phyloP scores from a whole-genome alignment of 2,888 invertebrate species.

The Macaria liturata region DNA sequence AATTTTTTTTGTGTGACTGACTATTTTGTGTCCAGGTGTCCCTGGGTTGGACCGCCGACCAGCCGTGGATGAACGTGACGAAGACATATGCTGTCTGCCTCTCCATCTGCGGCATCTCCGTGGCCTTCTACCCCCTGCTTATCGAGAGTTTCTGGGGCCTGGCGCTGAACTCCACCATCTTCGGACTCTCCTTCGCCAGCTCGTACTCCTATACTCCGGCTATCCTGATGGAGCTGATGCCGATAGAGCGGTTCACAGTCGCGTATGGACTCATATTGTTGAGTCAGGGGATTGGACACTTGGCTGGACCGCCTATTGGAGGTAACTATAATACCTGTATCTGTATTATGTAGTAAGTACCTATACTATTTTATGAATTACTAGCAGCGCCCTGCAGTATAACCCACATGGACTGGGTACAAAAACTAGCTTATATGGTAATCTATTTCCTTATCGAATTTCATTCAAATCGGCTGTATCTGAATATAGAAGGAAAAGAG shows the following conservation, averaged over 20 bases:
- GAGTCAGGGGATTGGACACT: conserved; percentile 96
- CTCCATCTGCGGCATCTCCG: conserved; percentile 85
- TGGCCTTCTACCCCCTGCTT: conserved; percentile 83
- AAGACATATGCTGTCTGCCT: conserved; percentile 92
- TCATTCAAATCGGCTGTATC: too few relatives aligned
- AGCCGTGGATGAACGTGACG: conserved; percentile 91
- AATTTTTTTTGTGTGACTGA: too few relatives aligned
- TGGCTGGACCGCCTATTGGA: conserved; percentile 95
- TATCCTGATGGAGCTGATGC: conserved; percentile 94
- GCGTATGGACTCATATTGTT: conserved; percentile 95
- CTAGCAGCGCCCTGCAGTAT: too few relatives aligned
- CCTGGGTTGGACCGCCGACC: conserved; percentile 95
- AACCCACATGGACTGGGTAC: too few relatives aligned
- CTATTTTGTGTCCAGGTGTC: conserved; percentile 78
- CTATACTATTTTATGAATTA: too few relatives aligned
- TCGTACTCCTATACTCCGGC: conserved; percentile 95
- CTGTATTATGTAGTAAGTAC: neutral
- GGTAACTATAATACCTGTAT: conserved; percentile 74
- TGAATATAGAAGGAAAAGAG: too few relatives aligned
- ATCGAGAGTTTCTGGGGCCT: conserved; percentile 77
- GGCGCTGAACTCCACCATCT: conserved; percentile 83
- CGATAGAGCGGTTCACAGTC: conserved; percentile 94
- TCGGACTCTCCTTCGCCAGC: conserved; percentile 95
- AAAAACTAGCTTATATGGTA: too few relatives aligned
- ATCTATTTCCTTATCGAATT: too few relatives aligned